phyloP scores from a whole-genome alignment of 2,797 vertebrate species.

The Bovichtus variegatus region DNA sequence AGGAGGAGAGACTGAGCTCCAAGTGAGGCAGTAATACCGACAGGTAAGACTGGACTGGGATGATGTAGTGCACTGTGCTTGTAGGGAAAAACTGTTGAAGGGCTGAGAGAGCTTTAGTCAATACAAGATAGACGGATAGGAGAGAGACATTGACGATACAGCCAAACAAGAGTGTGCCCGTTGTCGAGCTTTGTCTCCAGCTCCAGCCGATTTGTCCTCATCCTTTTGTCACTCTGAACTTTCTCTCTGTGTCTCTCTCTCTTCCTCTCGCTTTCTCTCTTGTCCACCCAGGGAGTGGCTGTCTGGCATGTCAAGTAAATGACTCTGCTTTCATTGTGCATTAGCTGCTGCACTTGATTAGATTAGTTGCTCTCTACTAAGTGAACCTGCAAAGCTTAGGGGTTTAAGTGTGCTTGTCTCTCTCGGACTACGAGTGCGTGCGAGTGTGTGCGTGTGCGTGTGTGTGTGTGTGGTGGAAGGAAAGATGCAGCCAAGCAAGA shows the following conservation, averaged over 20 bases:
- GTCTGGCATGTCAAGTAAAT: slow-evolving; percentile 68
- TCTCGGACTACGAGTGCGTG: slow-evolving; percentile 6
- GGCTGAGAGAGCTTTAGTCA: slow-evolving; percentile 19
- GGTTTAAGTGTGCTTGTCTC: slow-evolving; percentile 60
- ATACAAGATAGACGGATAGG: slow-evolving; percentile 5
- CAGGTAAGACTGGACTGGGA: slow-evolving; percentile 52
- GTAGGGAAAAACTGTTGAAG: slow-evolving; percentile 25
- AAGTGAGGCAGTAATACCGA: slow-evolving; percentile 48
- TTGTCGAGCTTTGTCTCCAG: slow-evolving; percentile 11
- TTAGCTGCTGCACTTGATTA: slow-evolving; percentile 76
- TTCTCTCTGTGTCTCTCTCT: slow-evolving; percentile 39
- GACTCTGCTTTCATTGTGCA: slow-evolving; percentile 77
- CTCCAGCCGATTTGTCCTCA: slow-evolving; percentile 34
- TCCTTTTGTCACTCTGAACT: slow-evolving; percentile 48
- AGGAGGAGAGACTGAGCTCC: slow-evolving; percentile 54
- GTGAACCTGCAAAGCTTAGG: slow-evolving; percentile 70
- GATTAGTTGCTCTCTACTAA: slow-evolving; percentile 75
- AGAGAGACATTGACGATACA: neutral
- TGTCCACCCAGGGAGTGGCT: slow-evolving; percentile 52
- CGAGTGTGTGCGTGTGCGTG: slow-evolving; percentile 8
- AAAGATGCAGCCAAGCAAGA: no score
- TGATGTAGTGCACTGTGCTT: slow-evolving; percentile 1
- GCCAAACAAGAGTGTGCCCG: slow-evolving; percentile 8
- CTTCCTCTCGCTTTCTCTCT: slow-evolving; percentile 21
- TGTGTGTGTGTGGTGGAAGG: slow-evolving; percentile 5